Base-by-base conservation (phyloP, 2,113 vertebrate species). In the Hassar affinis region DNA sequence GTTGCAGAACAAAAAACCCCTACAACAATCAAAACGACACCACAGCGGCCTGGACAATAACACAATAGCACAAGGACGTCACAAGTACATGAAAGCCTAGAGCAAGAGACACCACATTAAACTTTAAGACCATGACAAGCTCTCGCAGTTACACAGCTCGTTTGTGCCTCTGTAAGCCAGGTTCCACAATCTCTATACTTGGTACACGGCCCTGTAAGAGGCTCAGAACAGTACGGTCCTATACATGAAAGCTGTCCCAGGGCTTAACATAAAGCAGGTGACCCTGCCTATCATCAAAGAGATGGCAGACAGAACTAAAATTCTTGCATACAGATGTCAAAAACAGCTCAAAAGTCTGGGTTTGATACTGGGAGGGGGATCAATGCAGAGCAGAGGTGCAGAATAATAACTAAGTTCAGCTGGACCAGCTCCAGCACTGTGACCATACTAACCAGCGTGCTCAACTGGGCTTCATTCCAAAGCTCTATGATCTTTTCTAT, bases 171-270 rank as follows among this genome's bases (percentile, higher is more conserved):
- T 30, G 45, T 30, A 51, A 74, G 45, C 57, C 66, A 81, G 89
- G 84, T 80, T 84, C 11, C 78, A 17, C 71, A 76, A 78, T 87
- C 84, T 84, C 47, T 33, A 51, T 18, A 51, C 47, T 80, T 38
- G 38, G 38, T 42, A 42, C 51, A 27, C 2, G 33, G 90, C 91
- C 90, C 57, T 25, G 79, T 92, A 90, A 92, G 84, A 80, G 90
- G 90, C 91, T 93, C 91, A 93, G 79, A 90, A 51, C 54, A 79
- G 88, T 79, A 80, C 81, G 83, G 78, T 82, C 89, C 86, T 87
- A 88, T 91, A 87, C 78, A 61, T 33, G 51, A 78, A 78, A 38
- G 27, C 27, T 25, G 38, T 25, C 22, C 68, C 22, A 64, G 52
- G 11, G 38, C 33, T 81, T 52, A 38, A 83, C 61, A 51, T 17